Base-by-base conservation (phyloP, 2,113 vertebrate genomes). In the Centrocercus urophasianus region DNA sequence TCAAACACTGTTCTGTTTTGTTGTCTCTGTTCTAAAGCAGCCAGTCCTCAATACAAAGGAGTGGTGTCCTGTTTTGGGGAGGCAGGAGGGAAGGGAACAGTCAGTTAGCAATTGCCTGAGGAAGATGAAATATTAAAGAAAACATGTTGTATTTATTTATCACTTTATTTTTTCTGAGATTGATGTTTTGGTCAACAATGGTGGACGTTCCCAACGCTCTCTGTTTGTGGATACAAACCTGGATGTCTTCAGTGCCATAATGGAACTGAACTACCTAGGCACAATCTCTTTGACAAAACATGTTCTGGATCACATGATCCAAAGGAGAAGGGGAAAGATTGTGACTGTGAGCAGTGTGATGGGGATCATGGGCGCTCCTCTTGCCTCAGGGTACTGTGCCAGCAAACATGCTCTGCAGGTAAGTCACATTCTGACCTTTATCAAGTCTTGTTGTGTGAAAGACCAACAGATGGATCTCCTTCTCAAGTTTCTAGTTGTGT, bases 361-460 rank as follows among this genome's bases (percentile, higher is more conserved):
- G 42, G 99, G 99, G 28, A 67, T 99, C 25, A 89, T 96, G 12
- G 98, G 98, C 47, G 98, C 92, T 0, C 98, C 99, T 1, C 97
- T 99, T 73, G 96, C 97, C 74, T 97, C 97, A 0, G 99, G 99
- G 27, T 99, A 99, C 86, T 97, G 98, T 50, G 99, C 98, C 88
- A 99, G 98, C 97, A 99, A 99, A 92, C 98, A 99, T 28, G 99
- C 99, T 13, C 97, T 99, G 67, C 99, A 98, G 98, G 99, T 98
- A 88, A 96, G 96, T 28, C 32, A 18, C 2, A 34, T 61, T 45
- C 61, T 66, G 10, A 10, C 15, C 5, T 65, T 40, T 27, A 59
- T 43, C 11, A 15, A 36, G 8, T 16, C 38, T 43, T 47, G 3
- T 48, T 45, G 28, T 57, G 47, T 48, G 21, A 20, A 4, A 64